A percentile compares a stretch with the other conserved stretches of the same genome.
phyloP scores from a whole-genome alignment of 2,797 vertebrate species.

The Chromis chromis region DNA sequence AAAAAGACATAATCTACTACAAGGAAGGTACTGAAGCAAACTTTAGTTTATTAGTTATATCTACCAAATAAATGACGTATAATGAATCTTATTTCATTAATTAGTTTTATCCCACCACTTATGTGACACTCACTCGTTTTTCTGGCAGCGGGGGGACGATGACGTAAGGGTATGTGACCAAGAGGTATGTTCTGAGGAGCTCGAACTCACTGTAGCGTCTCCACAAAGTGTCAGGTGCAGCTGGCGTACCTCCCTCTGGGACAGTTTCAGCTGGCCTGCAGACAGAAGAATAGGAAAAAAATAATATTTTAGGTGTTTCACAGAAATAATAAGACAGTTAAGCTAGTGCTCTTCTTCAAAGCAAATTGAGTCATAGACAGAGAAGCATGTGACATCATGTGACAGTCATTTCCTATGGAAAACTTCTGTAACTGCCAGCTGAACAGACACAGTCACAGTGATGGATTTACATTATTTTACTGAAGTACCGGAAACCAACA shows the following conservation, averaged over 20 bases:
- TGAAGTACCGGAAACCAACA: neutral
- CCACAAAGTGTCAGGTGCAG: constrained; percentile 92
- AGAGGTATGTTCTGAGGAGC: constrained; percentile 92
- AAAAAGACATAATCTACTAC: neutral
- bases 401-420: too few species aligned
- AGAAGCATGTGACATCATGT: neutral
- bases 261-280: constrained; percentile 89
- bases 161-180: constrained; percentile 90
- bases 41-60: neutral
- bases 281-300: constrained; percentile 1
- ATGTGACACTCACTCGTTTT: constrained; percentile 90
- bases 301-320: neutral
- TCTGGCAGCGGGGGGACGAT: constrained; percentile 96
- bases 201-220: constrained; percentile 99
- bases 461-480: neutral
- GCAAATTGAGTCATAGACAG: neutral
- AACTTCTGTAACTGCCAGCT: neutral
- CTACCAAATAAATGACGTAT: neutral
- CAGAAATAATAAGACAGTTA: neutral
- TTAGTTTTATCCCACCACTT: neutral
- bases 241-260: constrained; percentile 83
- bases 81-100: neutral
- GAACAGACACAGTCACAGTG: neutral
- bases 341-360: neutral
- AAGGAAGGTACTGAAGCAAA: neutral